Base-by-base conservation (phyloP, 1,140 invertebrate species). In the Dendroctonus ponderosae region DNA sequence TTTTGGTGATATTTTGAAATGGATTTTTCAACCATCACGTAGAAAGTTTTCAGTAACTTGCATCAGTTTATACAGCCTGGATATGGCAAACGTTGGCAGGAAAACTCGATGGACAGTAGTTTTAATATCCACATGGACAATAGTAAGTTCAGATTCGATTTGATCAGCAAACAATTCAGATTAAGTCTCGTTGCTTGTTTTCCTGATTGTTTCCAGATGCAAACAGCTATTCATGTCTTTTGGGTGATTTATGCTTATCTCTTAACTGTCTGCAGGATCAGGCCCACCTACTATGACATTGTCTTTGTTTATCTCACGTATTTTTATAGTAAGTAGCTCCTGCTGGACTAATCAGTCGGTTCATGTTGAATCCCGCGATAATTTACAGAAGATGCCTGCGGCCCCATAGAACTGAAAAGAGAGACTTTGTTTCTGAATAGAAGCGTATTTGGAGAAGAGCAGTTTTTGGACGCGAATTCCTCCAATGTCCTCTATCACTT, bases 251-350 rank as follows among this genome's bases (percentile, higher is more conserved):
- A 59, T 46, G 48, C 61, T 8, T 68, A 71, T 61, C 68, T 61
- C 43, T 40, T 65, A 11, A 43, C 43, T 9, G 49, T 50, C 6
- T 72, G 72, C 41, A 9, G 42, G 39, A 42, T 66, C 8, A 61
- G 53, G 26, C 69, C 71, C 4, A 50, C 26, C 5, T 57, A 68
- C 58, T 59, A 60, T 49, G 42, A 52, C 38, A 26, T 67, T 11
- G 59, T 72, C 40, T 67, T 74, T 50, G 46, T 74, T 2, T 71
- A 74, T 46, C 65, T 74, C 14, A 74, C 72, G 11, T 74, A 74
- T 66, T 72, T 74, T 56, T 74, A 72, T 14, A 69, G 72, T 74
- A 69, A 72, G 71, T 71, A 43, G 26, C 37, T 50, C 15, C 8
- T 26, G 9, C 9, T 7, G 26, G 12, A 4, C n/a, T 48, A 58